These are phyloP conservation scores for Phyllotis vaccarum DNA, from an alignment of 2,797 vertebrate species.

Conservation along the genomic window DNA sequence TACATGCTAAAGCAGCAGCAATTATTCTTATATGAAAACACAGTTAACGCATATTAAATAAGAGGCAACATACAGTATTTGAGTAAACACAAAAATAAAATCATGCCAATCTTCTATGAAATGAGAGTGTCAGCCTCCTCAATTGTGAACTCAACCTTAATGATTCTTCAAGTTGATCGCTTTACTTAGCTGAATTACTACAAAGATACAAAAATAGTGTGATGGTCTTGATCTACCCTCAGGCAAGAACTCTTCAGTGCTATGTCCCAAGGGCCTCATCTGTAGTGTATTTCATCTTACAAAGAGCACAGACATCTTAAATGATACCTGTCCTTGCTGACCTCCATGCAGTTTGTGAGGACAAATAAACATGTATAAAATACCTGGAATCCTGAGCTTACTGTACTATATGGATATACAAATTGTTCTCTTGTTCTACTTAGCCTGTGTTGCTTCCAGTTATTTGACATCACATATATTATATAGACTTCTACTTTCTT, in stretches of 20 bases:
- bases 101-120: not conserved
- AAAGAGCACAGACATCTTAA: slow-evolving; percentile 37
- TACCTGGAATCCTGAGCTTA: not conserved
- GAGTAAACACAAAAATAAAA: slow-evolving; percentile 43
- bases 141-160: not conserved
- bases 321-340: not conserved
- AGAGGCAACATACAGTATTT: slow-evolving; percentile 26
- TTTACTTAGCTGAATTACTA: not conserved
- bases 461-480: not conserved
- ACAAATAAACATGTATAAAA: slow-evolving; percentile 40
- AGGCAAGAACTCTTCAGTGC: not conserved
- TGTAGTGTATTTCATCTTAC: slow-evolving; percentile 36
- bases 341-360: not conserved
- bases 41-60: slow-evolving; percentile 27
- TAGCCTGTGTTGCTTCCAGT: not conserved
- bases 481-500: slow-evolving; percentile 8
- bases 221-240: not conserved
- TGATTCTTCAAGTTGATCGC: not conserved
- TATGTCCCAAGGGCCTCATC: not conserved
- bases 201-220: not conserved
- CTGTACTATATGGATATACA: not conserved
- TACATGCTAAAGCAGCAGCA: not conserved
- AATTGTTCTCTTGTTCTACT: not conserved
- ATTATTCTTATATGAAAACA: slow-evolving; percentile 49
- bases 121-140: not conserved